phyloP scores from a whole-genome alignment of 1,140 invertebrate species.

The Ceratina japonica region DNA sequence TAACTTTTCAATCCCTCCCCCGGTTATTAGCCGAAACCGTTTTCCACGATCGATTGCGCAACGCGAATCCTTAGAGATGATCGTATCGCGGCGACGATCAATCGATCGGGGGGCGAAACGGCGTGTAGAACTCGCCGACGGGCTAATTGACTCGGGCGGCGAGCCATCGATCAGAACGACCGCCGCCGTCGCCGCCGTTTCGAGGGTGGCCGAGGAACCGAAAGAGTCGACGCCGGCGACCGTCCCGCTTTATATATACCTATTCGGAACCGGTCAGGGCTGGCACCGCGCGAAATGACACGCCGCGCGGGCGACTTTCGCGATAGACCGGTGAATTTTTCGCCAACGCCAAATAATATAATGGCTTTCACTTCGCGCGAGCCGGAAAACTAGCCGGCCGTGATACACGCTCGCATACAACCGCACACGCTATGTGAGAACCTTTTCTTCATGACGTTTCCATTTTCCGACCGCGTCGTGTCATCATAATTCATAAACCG shows the following conservation, averaged over 20 bases:
- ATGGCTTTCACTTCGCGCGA: slow-evolving; percentile 76
- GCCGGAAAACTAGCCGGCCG: slow-evolving; percentile 47
- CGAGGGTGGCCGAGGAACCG: slow-evolving; percentile 61
- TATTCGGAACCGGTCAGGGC: slow-evolving; percentile 73
- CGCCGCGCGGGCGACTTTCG: slow-evolving; percentile 70
- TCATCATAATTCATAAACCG: no score
- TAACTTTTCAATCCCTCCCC: slow-evolving; percentile 4
- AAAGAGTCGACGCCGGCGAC: slow-evolving; percentile 44
- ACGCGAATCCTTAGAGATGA: not conserved
- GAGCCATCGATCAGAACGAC: slow-evolving; percentile 1
- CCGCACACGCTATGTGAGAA: no score
- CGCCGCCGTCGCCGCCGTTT: slow-evolving; percentile 29
- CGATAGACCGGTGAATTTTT: slow-evolving; percentile 64
- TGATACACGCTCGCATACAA: slow-evolving; percentile 17
- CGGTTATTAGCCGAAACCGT: not conserved
- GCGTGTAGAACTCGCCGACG: not conserved
- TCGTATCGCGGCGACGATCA: not conserved
- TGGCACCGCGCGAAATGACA: slow-evolving; percentile 68
- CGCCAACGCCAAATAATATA: slow-evolving; percentile 73
- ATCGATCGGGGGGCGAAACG: slow-evolving; percentile 9
- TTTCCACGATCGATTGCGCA: not conserved
- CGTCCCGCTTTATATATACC: slow-evolving; percentile 62
- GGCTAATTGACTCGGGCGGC: slow-evolving; percentile 22
- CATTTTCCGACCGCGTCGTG: no score
- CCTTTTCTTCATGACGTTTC: no score